A percentile compares a stretch with the other conserved stretches of the same genome.
Conservation (phyloP, 2,113 vertebrate genomes). For the Delphinapterus leucas region DNA sequence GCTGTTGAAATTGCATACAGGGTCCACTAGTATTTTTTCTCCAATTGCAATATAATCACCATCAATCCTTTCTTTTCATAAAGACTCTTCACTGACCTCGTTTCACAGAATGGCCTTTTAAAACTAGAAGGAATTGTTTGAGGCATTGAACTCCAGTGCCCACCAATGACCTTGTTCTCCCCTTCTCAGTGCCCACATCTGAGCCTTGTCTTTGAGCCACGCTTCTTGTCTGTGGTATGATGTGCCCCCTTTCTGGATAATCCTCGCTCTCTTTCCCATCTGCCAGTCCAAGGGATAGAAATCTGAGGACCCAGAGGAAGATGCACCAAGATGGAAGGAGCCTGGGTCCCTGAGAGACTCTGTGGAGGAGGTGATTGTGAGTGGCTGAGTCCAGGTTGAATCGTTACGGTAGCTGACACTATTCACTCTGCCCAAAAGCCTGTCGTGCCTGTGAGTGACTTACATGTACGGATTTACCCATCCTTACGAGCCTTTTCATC, state of each 20-base stretch:
- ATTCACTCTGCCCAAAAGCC: neutral
- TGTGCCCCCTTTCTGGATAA: neutral
- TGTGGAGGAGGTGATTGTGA: accelerated
- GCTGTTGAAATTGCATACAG: accelerated
- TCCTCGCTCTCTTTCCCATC: neutral
- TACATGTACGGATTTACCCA: accelerated
- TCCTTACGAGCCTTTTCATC: neutral
- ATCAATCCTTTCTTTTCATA: neutral
- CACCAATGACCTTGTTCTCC: accelerated
- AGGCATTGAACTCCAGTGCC: neutral
- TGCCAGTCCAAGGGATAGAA: neutral
- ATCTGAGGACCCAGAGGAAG: neutral
- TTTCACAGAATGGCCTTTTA: neutral
- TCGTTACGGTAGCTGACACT: neutral
- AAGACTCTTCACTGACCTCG: neutral
- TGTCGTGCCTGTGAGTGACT: neutral
- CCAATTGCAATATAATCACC: neutral
- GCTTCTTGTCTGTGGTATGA: neutral
- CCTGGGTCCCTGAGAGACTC: neutral
- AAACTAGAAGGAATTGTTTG: neutral
- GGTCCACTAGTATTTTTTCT: neutral
- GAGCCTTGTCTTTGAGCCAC: neutral
- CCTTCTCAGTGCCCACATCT: neutral
- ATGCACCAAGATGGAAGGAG: neutral
- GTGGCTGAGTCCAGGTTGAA: accelerated